These are phyloP conservation scores for Trachymyrmex septentrionalis DNA, from an alignment of 1,140 invertebrate genomes.

Conservation along the genomic window DNA sequence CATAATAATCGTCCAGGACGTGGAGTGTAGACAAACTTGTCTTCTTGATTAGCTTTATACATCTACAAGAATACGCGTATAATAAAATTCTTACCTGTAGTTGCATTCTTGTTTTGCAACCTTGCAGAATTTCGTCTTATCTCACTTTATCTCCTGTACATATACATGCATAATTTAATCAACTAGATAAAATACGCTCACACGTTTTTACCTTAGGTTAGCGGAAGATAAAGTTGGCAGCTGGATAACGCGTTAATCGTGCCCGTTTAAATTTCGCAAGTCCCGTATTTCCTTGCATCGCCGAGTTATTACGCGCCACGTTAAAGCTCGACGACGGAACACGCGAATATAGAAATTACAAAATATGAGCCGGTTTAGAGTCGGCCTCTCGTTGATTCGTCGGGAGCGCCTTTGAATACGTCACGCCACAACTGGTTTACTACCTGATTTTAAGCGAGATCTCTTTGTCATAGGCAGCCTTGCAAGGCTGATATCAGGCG, in stretches of 20 bases:
- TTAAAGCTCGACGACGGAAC: slow-evolving; percentile 3
- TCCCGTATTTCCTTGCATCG: slow-evolving; percentile 1
- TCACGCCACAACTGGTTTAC: slow-evolving; percentile 68
- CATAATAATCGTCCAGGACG: not conserved
- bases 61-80: not conserved
- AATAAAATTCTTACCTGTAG: not conserved
- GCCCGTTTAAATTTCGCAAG: slow-evolving; percentile 39
- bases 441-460: slow-evolving; percentile 64
- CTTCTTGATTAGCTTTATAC: not conserved
- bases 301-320: slow-evolving; percentile 45
- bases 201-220: not conserved
- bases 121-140: not conserved
- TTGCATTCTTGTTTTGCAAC: slow-evolving; percentile 1
- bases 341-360: slow-evolving; percentile 55
- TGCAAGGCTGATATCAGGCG: slow-evolving; percentile 70
- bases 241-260: slow-evolving; percentile 22
- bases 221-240: not conserved
- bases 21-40: not conserved
- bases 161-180: not conserved
- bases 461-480: slow-evolving; percentile 73
- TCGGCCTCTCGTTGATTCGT: slow-evolving; percentile 58
- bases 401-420: slow-evolving; percentile 55
- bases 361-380: slow-evolving; percentile 49
- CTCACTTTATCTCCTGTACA: not conserved
- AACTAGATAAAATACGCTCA: not conserved